A percentile compares a stretch with the other conserved stretches of the same genome.
These are phyloP conservation scores for Acronicta leporina DNA, from an alignment of 2,888 invertebrate genomes.

Conservation along the genomic window DNA sequence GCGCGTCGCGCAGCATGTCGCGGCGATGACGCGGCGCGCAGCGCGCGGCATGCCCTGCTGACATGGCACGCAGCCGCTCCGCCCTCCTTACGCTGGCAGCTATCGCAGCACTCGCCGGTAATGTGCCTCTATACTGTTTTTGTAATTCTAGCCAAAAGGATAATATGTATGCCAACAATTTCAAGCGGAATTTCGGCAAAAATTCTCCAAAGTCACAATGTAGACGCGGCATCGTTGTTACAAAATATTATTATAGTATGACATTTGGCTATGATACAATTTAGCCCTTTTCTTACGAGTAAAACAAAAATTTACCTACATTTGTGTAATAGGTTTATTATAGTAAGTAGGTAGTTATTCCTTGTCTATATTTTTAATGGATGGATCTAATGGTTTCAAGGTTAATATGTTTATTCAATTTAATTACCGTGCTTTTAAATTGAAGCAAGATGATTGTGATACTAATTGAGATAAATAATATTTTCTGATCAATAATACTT, in stretches of 20 bases:
- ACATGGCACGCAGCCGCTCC: conserved; percentile 88
- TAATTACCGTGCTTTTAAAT: too few species aligned
- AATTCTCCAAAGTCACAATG: conserved; percentile 13
- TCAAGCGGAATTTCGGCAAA: conserved; percentile 23
- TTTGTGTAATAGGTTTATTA: conserved; percentile 8
- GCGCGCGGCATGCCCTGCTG: conserved; percentile 86
- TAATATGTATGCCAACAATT: conserved; percentile 22
- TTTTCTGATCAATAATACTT: too few species aligned
- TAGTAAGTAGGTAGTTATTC: conserved; percentile 5
- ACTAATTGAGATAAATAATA: conserved; percentile 32
- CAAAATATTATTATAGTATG: conserved; percentile 38
- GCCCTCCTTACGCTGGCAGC: conserved; percentile 85
- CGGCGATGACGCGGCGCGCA: conserved; percentile 83
- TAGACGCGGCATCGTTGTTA: conserved; percentile 10
- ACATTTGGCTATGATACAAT: conserved; percentile 39
- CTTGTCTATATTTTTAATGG: neutral
- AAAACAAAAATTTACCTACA: conserved; percentile 1
- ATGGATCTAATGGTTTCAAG: neutral
- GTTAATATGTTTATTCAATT: neutral
- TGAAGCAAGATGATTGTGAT: conserved; percentile 5
- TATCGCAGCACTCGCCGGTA: conserved; percentile 85
- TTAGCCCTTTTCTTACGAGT: conserved; percentile 7
- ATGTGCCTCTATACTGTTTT: conserved; percentile 32
- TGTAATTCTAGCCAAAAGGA: conserved; percentile 18
- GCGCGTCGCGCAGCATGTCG: conserved; percentile 72